Base-by-base conservation (phyloP, 2,113 vertebrate genomes). In the Pachycephala philippinensis region DNA sequence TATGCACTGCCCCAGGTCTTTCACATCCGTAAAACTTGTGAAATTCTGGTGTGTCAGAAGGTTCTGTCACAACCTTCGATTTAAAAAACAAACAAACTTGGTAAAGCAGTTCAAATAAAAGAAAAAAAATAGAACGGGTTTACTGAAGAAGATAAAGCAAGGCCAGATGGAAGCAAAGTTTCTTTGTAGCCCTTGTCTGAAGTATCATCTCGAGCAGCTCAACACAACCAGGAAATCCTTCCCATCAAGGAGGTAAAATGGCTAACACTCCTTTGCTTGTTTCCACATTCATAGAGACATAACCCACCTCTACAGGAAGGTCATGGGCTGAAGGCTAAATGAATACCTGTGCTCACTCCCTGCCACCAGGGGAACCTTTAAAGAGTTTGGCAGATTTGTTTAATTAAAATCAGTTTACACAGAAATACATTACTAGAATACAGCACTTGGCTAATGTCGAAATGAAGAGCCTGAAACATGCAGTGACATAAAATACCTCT, bases 21-120 rank as follows among this genome's bases (percentile, higher is more conserved):
- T 59, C 98, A 99, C 98, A 98, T 98, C 98, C 97, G 95, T 98
- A 98, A 95, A 99, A 97, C 69, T 96, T 98, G 97, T 98, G 98
- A 98, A 99, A 99, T 89, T 97, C 95, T 35, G 98, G 97, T 14
- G 98, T 99, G 87, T 98, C 98, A 93, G 99, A 99, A 44, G 98
- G 98, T 69, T 98, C 96, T 96, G 96, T 97, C 77, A 99, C 93
- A 90, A 11, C 33, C 33, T 20, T 65, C 44, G 27, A 65, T 65
- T 88, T n/a, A 13, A 39, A 57, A 45, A 49, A 27, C 12, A 86
- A 52, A n/a, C 18, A n/a, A 28, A 40, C 19, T 97, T 42, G 97
- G 97, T 93, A 98, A 98, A 57, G 85, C 97, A 83, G 98, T 99
- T 53, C 66, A 96, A 90, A 56, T 19, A 42, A 85, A 93, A 79